Conservation (phyloP, 2,113 vertebrate species). For the Aptenodytes forsteri region DNA sequence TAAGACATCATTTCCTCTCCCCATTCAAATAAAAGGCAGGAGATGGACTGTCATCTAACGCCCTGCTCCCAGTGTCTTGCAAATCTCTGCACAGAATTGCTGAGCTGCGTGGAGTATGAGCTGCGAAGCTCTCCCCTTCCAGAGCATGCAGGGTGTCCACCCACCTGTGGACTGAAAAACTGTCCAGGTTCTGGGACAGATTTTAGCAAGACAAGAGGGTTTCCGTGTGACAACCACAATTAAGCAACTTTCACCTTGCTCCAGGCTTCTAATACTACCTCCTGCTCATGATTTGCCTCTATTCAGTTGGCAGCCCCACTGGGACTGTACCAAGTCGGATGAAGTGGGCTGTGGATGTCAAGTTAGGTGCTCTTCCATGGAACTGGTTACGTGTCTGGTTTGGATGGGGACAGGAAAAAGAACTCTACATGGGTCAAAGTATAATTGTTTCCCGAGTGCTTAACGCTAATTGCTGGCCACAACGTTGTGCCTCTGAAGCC, state of each 20-base stretch:
- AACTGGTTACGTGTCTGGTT: rapidly evolving
- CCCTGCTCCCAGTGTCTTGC: neutral
- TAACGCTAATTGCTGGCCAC: neutral
- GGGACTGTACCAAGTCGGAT: neutral
- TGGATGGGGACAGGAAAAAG: neutral
- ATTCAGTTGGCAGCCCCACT: neutral
- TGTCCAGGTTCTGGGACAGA: neutral
- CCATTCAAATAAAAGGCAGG: neutral
- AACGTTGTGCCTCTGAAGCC: neutral
- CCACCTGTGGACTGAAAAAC: neutral
- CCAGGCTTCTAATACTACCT: neutral
- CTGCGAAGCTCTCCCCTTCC: neutral
- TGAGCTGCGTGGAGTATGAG: neutral
- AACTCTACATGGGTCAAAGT: neutral
- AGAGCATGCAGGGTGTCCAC: neutral
- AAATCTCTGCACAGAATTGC: neutral
- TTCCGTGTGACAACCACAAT: neutral
- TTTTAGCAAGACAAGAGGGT: neutral
- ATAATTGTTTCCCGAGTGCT: neutral
- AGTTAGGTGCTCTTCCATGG: neutral
- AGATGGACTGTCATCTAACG: neutral
- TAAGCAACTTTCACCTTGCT: neutral
- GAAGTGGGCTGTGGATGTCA: neutral
- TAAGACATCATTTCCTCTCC: neutral
- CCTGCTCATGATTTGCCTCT: neutral